These are phyloP conservation scores for Crenichthys baileyi DNA, from an alignment of 2,797 vertebrate species.

Conservation along the genomic window DNA sequence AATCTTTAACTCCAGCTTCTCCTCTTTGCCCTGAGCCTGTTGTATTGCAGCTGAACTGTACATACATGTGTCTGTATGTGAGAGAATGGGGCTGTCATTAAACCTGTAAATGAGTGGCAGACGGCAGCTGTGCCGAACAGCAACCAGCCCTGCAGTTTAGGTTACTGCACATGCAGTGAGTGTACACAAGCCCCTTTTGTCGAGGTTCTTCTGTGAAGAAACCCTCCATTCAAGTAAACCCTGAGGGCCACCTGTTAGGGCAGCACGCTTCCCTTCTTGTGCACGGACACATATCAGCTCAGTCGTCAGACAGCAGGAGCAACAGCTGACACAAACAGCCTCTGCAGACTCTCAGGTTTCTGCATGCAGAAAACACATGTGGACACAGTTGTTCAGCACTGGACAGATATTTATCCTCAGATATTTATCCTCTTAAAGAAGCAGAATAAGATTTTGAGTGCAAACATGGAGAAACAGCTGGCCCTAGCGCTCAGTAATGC, in stretches of 20 bases:
- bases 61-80: slow-evolving; percentile 40
- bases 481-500: background rate
- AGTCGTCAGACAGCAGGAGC: slow-evolving; percentile 65
- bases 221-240: slow-evolving; percentile 78
- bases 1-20: background rate
- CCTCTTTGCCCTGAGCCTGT: background rate
- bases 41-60: background rate
- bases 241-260: slow-evolving; percentile 82
- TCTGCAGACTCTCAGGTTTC: slow-evolving; percentile 73
- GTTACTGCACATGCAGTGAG: slow-evolving; percentile 66
- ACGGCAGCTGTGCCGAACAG: slow-evolving; percentile 52
- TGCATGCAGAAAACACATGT: slow-evolving; percentile 43
- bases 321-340: slow-evolving; percentile 80
- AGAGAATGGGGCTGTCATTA: slow-evolving; percentile 51
- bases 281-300: slow-evolving; percentile 54
- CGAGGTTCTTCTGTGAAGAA: slow-evolving; percentile 72
- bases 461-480: slow-evolving; percentile 13
- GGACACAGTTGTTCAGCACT: slow-evolving; percentile 54
- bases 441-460: slow-evolving; percentile 4
- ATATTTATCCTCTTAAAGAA: no score
- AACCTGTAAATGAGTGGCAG: slow-evolving; percentile 60
- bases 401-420: slow-evolving; percentile 29
- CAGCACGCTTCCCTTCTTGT: slow-evolving; percentile 70
- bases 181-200: slow-evolving; percentile 80
- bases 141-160: slow-evolving; percentile 70